Conservation (phyloP, 2,888 invertebrate genomes). For the Apamea crenata region DNA sequence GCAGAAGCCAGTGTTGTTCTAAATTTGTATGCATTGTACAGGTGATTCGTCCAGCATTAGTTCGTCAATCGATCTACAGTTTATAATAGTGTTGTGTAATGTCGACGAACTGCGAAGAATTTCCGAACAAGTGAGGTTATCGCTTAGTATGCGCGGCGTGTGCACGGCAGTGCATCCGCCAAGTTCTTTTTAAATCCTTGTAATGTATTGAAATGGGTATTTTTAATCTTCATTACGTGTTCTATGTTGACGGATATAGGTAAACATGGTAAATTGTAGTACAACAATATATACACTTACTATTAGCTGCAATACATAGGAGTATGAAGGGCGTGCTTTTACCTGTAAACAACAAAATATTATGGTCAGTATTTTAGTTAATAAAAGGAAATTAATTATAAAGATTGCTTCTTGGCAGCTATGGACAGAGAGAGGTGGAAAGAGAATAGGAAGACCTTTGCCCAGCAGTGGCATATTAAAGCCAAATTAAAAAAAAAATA, state of each 20-base stretch:
- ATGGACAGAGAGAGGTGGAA: too few relatives aligned
- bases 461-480: too few relatives aligned
- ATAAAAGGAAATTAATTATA: neutral
- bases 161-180: slow-evolving; percentile 65
- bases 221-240: slow-evolving; percentile 10
- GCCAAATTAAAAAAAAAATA: too few relatives aligned
- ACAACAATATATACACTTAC: slow-evolving; percentile 25
- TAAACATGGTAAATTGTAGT: neutral
- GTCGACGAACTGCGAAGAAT: slow-evolving; percentile 69
- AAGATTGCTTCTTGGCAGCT: neutral
- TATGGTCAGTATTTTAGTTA: neutral
- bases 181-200: slow-evolving; percentile 58
- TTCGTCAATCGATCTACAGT: slow-evolving; percentile 51
- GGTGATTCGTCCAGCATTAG: slow-evolving; percentile 12
- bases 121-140: slow-evolving; percentile 63
- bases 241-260: neutral
- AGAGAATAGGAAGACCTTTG: too few relatives aligned
- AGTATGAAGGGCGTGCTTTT: neutral
- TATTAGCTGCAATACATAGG: neutral
- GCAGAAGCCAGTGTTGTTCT: neutral
- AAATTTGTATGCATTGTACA: slow-evolving; percentile 53
- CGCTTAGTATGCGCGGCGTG: slow-evolving; percentile 62
- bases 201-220: slow-evolving; percentile 29
- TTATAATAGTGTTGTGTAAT: slow-evolving; percentile 46
- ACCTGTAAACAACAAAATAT: slow-evolving; percentile 33